Conservation (phyloP, 1,140 invertebrate species). For the Bombus cullumanus region DNA sequence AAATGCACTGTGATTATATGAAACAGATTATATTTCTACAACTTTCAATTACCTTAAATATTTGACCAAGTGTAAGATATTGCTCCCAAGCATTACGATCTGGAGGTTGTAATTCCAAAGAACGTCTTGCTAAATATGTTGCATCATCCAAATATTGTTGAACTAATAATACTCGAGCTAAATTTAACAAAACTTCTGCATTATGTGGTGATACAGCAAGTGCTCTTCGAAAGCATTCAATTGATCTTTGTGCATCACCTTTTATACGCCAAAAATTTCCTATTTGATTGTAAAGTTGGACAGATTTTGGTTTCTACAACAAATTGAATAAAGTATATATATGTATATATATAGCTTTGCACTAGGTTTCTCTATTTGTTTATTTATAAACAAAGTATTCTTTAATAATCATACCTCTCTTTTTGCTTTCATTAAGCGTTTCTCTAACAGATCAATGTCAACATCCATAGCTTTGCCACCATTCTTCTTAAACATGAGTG, state of each 20-base stretch:
- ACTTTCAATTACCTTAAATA: conserved; percentile 85
- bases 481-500: conserved; percentile 91
- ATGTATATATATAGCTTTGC: not conserved
- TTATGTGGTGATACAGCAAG: conserved; percentile 93
- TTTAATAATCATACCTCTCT: conserved; percentile 84
- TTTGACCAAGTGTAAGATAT: conserved; percentile 93
- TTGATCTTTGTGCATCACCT: conserved; percentile 91
- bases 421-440: conserved; percentile 90
- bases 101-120: conserved; percentile 89
- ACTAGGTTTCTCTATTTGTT: not conserved
- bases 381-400: not conserved
- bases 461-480: conserved; percentile 87
- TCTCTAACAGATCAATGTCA: conserved; percentile 90
- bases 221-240: conserved; percentile 93
- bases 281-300: conserved; percentile 94
- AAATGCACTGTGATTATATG: not conserved
- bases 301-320: conserved; percentile 91
- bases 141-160: conserved; percentile 95
- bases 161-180: conserved; percentile 92
- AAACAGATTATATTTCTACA: not conserved
- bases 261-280: conserved; percentile 95
- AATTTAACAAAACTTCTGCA: conserved; percentile 92
- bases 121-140: conserved; percentile 91
- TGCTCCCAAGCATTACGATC: conserved; percentile 95
- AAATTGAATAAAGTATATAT: conserved; percentile 37